These are phyloP conservation scores for Epizoanthus scotinus DNA, from an alignment of 92 coral and sea anemone genomes.

Conservation along the genomic window DNA sequence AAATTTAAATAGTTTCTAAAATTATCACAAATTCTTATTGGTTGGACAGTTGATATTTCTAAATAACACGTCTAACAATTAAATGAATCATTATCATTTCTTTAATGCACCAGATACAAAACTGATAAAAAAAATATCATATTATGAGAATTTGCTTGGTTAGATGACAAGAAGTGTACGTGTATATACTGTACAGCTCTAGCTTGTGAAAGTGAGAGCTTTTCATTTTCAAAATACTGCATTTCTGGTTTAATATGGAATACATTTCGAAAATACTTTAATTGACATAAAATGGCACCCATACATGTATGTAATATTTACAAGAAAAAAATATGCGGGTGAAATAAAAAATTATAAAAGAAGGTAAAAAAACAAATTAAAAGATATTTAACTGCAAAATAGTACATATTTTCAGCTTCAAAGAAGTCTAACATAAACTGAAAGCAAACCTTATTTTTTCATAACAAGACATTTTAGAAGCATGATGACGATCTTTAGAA, in stretches of 20 bases:
- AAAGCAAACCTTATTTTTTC: not conserved
- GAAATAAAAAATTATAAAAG: not conserved
- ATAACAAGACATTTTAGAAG: not conserved
- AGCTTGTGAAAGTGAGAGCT: not conserved
- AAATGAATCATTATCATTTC: not conserved
- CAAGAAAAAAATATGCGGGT: conserved; percentile 2
- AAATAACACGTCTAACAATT: not conserved
- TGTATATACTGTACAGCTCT: not conserved
- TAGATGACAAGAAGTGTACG: not conserved
- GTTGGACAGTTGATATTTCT: not conserved
- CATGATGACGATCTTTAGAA: not conserved
- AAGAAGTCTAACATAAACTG: not conserved
- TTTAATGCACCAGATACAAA: not conserved
- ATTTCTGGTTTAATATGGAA: not conserved
- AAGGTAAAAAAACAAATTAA: not conserved
- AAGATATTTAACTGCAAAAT: not conserved
- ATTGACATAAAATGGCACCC: conserved; percentile 2
- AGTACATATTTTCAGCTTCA: not conserved
- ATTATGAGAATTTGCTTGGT: not conserved
- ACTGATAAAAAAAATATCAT: not conserved
- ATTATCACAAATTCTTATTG: not conserved
- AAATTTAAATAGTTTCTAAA: not conserved
- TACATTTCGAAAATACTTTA: not conserved
- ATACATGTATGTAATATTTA: too few species aligned
- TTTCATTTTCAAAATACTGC: too few species aligned